Evolutionary conservation across 2,113 vertebrate genomes (phyloP).

Genomic region (Furnarius figulus): DNA sequence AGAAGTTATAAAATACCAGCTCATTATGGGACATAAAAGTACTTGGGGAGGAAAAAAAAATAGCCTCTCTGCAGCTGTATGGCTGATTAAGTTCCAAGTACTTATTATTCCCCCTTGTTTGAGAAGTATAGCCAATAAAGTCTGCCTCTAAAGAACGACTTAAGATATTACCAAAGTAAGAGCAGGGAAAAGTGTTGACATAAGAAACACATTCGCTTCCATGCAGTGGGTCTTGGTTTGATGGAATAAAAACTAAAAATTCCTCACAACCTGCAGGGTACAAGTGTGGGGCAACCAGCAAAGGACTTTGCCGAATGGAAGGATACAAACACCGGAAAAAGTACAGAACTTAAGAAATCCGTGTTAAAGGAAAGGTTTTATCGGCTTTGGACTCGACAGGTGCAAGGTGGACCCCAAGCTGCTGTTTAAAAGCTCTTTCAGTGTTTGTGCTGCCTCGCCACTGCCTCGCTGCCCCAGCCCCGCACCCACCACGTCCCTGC

Average conservation of each 20-base stretch:
- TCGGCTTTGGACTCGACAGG: no score
- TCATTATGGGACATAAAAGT: slow-evolving; percentile 43
- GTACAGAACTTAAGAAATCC: no score
- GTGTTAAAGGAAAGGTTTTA: no score
- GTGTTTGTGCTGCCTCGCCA: no score
- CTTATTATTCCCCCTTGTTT: neutral
- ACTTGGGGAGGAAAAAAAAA: neutral
- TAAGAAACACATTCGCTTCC: neutral
- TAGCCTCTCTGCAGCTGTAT: neutral
- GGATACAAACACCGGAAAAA: no score
- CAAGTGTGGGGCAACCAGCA: no score
- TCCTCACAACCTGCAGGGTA: neutral
- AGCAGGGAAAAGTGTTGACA: neutral
- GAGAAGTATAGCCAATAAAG: slow-evolving; percentile 13
- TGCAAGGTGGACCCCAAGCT: no score
- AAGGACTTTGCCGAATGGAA: no score
- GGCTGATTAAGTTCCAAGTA: slow-evolving; percentile 41
- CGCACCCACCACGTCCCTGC: no score
- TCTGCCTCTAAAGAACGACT: neutral
- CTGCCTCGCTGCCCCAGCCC: no score
- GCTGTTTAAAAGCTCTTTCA: no score
- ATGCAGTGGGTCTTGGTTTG: neutral
- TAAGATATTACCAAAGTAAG: slow-evolving; percentile 36
- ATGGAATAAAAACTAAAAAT: slow-evolving; percentile 30
- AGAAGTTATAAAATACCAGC: slow-evolving; percentile 42